phyloP scores from a whole-genome alignment of 2,888 invertebrate genomes.

The Cylloceria caligata region DNA sequence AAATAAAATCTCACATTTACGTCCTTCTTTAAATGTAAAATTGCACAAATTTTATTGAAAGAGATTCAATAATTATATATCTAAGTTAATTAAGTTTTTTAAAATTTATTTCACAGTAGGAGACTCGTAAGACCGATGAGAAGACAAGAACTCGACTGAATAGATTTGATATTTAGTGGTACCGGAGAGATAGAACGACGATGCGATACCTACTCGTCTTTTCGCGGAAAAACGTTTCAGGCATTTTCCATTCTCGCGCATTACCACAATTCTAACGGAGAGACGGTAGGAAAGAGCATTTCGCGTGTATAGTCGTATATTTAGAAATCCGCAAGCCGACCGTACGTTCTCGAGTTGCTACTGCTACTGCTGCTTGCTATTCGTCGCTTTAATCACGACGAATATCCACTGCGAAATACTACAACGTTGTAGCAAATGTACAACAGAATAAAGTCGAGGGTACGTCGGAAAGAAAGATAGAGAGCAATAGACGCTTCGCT shows the following conservation, averaged over 20 bases:
- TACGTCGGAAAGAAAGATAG: constrained; percentile 2
- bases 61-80: too few relatives aligned
- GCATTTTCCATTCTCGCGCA: constrained; percentile 11
- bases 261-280: neutral
- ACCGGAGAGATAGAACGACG: constrained; percentile 67
- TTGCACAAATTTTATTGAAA: too few relatives aligned
- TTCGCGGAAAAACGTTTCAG: neutral
- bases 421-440: constrained; percentile 12
- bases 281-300: constrained; percentile 60
- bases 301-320: constrained; percentile 69
- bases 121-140: too few relatives aligned
- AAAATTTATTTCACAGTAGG: too few relatives aligned
- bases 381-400: constrained; percentile 75
- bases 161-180: neutral
- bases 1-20: too few relatives aligned
- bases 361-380: constrained; percentile 9
- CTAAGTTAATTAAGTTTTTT: too few relatives aligned
- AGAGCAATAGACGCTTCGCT: constrained; percentile 20
- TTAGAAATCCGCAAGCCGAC: constrained; percentile 73
- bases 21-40: too few relatives aligned
- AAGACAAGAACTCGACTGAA: too few relatives aligned
- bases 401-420: constrained; percentile 52
- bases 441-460: neutral
- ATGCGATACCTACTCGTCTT: constrained; percentile 72
- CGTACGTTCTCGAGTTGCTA: constrained; percentile 57